These are phyloP conservation scores for Panthera tigris DNA, from an alignment of 2,113 vertebrate species.

Conservation along the genomic window DNA sequence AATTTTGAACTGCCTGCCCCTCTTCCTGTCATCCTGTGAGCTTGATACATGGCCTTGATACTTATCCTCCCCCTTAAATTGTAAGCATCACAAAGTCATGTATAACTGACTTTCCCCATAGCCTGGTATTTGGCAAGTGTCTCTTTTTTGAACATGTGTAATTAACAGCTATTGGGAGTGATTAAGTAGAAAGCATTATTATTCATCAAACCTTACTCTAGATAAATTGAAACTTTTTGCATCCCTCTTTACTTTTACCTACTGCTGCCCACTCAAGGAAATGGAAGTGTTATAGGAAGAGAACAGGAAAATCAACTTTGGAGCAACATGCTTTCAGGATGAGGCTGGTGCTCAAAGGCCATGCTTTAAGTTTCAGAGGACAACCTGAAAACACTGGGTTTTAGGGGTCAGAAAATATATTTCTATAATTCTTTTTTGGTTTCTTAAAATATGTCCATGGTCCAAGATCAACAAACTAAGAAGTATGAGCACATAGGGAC, in stretches of 20 bases:
- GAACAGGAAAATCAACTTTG: background rate
- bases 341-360: background rate
- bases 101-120: background rate
- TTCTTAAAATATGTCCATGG: constrained; percentile 59
- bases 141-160: background rate
- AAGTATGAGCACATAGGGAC: constrained; percentile 58
- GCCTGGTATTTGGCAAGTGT: background rate
- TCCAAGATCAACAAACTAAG: constrained; percentile 77
- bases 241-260: background rate
- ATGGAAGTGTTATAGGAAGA: background rate
- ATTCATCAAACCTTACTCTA: background rate
- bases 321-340: background rate
- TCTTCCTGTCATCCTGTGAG: background rate
- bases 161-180: background rate
- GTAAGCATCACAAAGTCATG: background rate
- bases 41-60: background rate
- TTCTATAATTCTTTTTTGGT: constrained; percentile 59
- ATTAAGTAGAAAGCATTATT: background rate
- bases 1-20: background rate
- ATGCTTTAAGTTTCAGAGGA: constrained; percentile 19
- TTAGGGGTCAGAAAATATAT: constrained; percentile 59
- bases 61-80: background rate
- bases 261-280: background rate
- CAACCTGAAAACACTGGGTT: constrained; percentile 6
- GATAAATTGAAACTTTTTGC: background rate